Base-by-base conservation (phyloP, 2,113 vertebrate species). In the Pedionomus torquatus region DNA sequence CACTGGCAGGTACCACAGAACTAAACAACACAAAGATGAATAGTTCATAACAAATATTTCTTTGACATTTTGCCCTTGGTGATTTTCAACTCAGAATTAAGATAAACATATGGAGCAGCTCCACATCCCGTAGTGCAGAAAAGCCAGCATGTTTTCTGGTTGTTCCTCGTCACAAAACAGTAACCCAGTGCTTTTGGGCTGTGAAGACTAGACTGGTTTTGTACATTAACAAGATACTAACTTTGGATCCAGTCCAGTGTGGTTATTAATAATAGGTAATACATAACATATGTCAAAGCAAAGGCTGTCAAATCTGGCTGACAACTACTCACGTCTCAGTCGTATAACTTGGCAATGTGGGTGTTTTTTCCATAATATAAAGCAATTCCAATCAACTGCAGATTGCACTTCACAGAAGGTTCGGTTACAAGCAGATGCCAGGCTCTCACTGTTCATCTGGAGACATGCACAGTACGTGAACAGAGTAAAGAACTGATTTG, bases 401-500 rank as follows among this genome's bases (percentile, higher is more conserved):
- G 92, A 93, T 96, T 91, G 79, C 82, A 92, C 79, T 95, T 96
- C 93, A 93, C 94, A 96, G 94, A 95, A 94, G 87, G 95, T 81
- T 92, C 51, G 1, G 84, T 54, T 83, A 69, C 64, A 87, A 95
- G 82, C 95, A 94, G 95, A 93, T 94, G 95, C 87, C 95, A 91
- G 75, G 71, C 69, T 92, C 83, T 85, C 74, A 44, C 65, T 60
- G 2, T 81, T 95, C 91, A 93, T 93, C 93, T 94, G 95, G 71
- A 94, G 82, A 65, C 6, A n/a, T 2, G 65, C 2, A 31, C 24
- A 10, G 76, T 86, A 69, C 3, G n/a, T 87, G 93, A 94, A 83
- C 85, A 78, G 87, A 52, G 87, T 76, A 65, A 96, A 84, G 55
- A 90, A 25, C 48, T 16, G 26, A 43, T 51, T 10, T 80, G 57